Base-by-base conservation (phyloP, 1,140 invertebrate species). In the Anthonomus grandis region DNA sequence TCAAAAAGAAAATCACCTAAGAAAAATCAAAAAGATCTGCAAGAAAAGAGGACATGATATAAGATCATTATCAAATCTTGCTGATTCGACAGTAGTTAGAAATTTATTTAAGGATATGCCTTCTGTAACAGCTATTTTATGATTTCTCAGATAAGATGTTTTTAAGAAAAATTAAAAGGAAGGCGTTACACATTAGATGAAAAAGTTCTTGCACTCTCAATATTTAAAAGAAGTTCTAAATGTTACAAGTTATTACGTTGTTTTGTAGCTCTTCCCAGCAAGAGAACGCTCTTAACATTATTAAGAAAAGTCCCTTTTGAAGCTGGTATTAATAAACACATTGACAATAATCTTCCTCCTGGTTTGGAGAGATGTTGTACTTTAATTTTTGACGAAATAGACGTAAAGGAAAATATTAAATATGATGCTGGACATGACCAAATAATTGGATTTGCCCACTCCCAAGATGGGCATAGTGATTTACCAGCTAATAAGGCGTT, bases 401-500 rank as follows among this genome's bases (percentile, higher is more conserved):
- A n/a, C n/a, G n/a, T n/a, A n/a, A n/a, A n/a, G n/a, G n/a, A n/a
- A n/a, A n/a, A n/a, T 39, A 8, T 39, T 5, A 5, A 17, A 15
- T 9, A 17, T 39, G 37, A 9, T 39, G 37, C 15, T 15, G 37
- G 9, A 9, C 5, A 9, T 5, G 15, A 39, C 17, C 6, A 15
- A 8, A 17, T 17, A 9, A 10, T 39, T 10, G 17, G 5, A n/a
- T n/a, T n/a, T n/a, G n/a, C n/a, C n/a, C n/a, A n/a, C n/a, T n/a
- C n/a, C n/a, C n/a, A n/a, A n/a, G n/a, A n/a, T n/a, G n/a, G n/a
- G n/a, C n/a, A n/a, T 39, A 8, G 5, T 9, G 6, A 39, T 6
- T 10, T 9, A 39, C 42, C 42, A 8, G 54, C 54, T 15, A 57
- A 57, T 50, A 57, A 57, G 23, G 54, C 45, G 2, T 22, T 57